A percentile compares a stretch with the other conserved stretches of the same genome.
Evolutionary conservation across 2,113 vertebrate genomes (phyloP).

Genomic region (Laterallus jamaicensis): DNA sequence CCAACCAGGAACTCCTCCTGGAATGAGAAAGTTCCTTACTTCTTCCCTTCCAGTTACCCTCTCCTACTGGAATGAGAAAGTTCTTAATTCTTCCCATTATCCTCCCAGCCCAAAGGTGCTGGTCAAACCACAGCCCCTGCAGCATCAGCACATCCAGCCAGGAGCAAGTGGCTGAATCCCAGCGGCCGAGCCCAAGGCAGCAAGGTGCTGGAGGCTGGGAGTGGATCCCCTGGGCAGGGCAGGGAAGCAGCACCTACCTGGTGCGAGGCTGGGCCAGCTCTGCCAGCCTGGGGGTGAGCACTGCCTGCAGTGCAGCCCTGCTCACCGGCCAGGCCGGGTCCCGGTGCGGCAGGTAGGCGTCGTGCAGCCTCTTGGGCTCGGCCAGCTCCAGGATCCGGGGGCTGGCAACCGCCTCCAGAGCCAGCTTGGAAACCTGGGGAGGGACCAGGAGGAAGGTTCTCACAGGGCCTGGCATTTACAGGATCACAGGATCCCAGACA

Average conservation of each 20-base stretch:
- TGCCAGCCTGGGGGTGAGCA: slow-evolving; percentile 32
- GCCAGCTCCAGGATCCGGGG: slow-evolving; percentile 52
- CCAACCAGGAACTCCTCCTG: not conserved
- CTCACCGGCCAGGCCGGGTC: slow-evolving; percentile 57
- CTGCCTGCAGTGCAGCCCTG: not conserved
- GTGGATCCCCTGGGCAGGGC: not conserved
- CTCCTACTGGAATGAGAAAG: not conserved
- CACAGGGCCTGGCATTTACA: not conserved
- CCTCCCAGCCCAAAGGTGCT: not conserved
- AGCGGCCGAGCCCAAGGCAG: not conserved
- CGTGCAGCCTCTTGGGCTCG: not conserved
- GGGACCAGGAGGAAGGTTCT: not conserved
- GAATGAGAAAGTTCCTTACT: not conserved
- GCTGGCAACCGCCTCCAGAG: slow-evolving; percentile 11
- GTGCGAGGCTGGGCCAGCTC: slow-evolving; percentile 52
- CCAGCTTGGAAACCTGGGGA: slow-evolving; percentile 1
- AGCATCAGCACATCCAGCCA: not conserved
- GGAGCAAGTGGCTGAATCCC: not conserved
- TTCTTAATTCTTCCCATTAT: not conserved
- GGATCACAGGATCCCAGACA: too few species aligned
- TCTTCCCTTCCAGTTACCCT: not conserved
- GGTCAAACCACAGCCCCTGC: not conserved
- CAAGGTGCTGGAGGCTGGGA: not conserved
- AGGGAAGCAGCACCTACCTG: slow-evolving; percentile 43
- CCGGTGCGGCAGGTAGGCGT: not conserved